These are phyloP conservation scores for Dendrolimus pini DNA, from an alignment of 2,888 invertebrate species.

Conservation along the genomic window DNA sequence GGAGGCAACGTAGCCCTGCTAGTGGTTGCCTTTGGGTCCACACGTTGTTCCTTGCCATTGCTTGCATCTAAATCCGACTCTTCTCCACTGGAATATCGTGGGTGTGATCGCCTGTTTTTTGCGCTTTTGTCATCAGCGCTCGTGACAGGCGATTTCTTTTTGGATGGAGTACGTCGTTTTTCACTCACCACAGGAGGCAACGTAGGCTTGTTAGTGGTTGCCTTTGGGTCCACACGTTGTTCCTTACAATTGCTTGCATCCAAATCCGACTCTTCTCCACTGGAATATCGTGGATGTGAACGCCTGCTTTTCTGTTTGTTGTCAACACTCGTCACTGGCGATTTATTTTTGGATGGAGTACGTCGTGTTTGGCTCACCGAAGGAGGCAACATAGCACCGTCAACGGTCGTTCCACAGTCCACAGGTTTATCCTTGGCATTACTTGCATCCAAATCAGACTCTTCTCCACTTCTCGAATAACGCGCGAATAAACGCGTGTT, in stretches of 20 bases:
- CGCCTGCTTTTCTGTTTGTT: constrained; percentile 63
- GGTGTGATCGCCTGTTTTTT: constrained; percentile 68
- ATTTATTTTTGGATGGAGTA: constrained; percentile 51
- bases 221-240: constrained; percentile 51
- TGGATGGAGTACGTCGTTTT: constrained; percentile 24
- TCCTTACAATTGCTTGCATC: constrained; percentile 63
- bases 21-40: constrained; percentile 45
- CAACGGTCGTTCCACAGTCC: constrained; percentile 55
- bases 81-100: constrained; percentile 81
- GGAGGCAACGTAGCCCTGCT: no score
- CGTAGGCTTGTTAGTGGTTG: constrained; percentile 17
- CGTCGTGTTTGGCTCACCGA: constrained; percentile 52
- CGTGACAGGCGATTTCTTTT: constrained; percentile 32
- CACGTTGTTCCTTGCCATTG: constrained; percentile 59
- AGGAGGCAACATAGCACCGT: constrained; percentile 70
- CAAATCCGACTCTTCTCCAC: constrained; percentile 81
- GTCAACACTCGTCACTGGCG: constrained; percentile 57
- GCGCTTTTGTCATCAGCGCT: constrained; percentile 54
- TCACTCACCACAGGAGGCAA: no score
- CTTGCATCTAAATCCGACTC: constrained; percentile 77
- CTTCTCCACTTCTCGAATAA: constrained; percentile 79
- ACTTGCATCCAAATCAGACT: constrained; percentile 75
- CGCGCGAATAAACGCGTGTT: constrained; percentile 73
- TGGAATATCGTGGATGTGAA: constrained; percentile 78
- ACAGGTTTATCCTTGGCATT: constrained; percentile 59